These are phyloP conservation scores for Tinea pellionella DNA, from an alignment of 2,888 invertebrate genomes.

Conservation along the genomic window DNA sequence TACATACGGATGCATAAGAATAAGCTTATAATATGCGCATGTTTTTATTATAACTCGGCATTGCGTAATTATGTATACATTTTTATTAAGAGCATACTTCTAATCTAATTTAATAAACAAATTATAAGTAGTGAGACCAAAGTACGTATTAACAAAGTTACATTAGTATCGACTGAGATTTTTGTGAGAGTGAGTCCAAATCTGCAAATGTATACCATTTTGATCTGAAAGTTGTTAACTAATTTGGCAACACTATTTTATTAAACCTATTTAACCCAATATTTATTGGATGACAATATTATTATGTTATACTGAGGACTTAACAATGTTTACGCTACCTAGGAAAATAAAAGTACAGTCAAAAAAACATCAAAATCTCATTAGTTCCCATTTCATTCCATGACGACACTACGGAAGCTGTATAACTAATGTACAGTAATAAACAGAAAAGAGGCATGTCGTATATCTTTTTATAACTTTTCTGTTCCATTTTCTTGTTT, in stretches of 20 bases:
- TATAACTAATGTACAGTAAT: slow-evolving; percentile 69
- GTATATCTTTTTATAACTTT: slow-evolving; percentile 68
- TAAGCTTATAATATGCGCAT: background rate
- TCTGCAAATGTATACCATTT: no score
- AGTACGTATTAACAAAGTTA: no score
- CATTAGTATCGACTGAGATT: no score
- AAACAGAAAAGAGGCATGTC: slow-evolving; percentile 63
- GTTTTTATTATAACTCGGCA: background rate
- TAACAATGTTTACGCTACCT: slow-evolving; percentile 30
- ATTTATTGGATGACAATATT: no score
- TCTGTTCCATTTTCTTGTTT: slow-evolving; percentile 59
- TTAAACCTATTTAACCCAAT: no score
- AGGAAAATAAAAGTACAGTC: slow-evolving; percentile 66
- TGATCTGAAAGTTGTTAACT: no score
- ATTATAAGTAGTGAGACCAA: no score
- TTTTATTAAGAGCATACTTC: no score
- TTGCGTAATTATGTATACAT: background rate
- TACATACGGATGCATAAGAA: background rate
- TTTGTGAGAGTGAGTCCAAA: no score
- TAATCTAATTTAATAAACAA: no score
- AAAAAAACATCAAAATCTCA: slow-evolving; percentile 71
- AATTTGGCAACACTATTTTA: no score
- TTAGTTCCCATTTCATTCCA: slow-evolving; percentile 68
- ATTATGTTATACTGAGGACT: background rate
- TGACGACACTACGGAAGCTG: slow-evolving; percentile 67